phyloP scores from a whole-genome alignment of 2,888 invertebrate genomes.

The Biston betularia region DNA sequence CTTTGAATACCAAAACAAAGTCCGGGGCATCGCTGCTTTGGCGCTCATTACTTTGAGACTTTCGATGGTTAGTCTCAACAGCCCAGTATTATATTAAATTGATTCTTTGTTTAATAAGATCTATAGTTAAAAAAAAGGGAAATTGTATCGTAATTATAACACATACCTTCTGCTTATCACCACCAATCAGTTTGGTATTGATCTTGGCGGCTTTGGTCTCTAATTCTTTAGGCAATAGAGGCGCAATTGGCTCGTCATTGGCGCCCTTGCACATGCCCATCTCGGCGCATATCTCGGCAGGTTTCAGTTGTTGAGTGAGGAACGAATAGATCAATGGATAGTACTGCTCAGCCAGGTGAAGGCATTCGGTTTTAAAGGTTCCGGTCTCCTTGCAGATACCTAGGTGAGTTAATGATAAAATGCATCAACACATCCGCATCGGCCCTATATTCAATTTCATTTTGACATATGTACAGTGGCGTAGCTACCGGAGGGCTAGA shows the following conservation, averaged over 20 bases:
- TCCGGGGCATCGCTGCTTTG: too few species aligned
- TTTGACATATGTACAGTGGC: too few species aligned
- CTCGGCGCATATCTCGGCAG: conserved; percentile 89
- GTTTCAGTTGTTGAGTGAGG: conserved; percentile 89
- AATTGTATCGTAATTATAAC: conserved; percentile 1
- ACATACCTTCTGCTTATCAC: conserved; percentile 70
- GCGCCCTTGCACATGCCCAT: conserved; percentile 89
- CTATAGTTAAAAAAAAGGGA: too few species aligned
- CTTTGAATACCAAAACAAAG: too few species aligned
- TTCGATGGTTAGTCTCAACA: too few species aligned
- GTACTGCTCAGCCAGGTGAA: conserved; percentile 92
- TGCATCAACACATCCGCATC: too few species aligned
- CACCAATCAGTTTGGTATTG: conserved; percentile 62
- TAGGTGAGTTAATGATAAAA: too few species aligned
- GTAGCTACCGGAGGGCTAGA: too few species aligned
- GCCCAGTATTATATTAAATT: too few species aligned
- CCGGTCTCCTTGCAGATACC: conserved; percentile 93
- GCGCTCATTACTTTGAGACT: too few species aligned
- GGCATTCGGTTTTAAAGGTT: conserved; percentile 90
- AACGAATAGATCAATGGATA: conserved; percentile 90
- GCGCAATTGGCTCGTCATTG: conserved; percentile 82
- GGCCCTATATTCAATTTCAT: too few species aligned
- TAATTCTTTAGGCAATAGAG: conserved; percentile 85
- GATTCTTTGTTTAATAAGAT: too few species aligned
- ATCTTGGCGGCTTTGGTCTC: conserved; percentile 55